Evolutionary conservation across 2,113 vertebrate species (phyloP).

Genomic region (Erythrocercus mccallii): DNA sequence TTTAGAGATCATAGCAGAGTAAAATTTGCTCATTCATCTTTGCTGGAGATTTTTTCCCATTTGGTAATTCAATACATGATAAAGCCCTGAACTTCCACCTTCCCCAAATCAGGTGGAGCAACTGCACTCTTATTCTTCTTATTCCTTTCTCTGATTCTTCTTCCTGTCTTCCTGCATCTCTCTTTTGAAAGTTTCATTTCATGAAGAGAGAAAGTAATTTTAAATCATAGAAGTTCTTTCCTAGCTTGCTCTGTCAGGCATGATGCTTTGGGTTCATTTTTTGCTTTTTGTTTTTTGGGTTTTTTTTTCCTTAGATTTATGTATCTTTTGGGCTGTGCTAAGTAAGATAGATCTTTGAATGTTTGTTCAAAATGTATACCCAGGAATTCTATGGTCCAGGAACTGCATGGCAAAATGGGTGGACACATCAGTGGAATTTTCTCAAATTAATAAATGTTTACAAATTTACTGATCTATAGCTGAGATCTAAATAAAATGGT

Average conservation of each 20-base stretch:
- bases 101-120: neutral
- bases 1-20: neutral
- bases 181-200: neutral
- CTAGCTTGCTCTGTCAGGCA: neutral
- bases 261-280: neutral
- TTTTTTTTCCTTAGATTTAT: neutral
- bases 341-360: neutral
- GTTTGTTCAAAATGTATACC: neutral
- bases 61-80: neutral
- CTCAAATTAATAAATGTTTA: neutral
- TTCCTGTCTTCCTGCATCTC: neutral
- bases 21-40: neutral
- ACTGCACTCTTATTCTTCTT: neutral
- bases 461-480: neutral
- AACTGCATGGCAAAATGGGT: neutral
- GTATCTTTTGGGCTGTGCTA: neutral
- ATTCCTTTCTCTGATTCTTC: neutral
- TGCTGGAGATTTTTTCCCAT: neutral
- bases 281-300: neutral
- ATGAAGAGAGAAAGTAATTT: neutral
- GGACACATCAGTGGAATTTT: neutral
- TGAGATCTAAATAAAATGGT: neutral
- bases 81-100: neutral
- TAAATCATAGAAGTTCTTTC: neutral
- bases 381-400: neutral